These are phyloP conservation scores for Microplitis mediator DNA, from an alignment of 1,140 invertebrate species.

Conservation along the genomic window DNA sequence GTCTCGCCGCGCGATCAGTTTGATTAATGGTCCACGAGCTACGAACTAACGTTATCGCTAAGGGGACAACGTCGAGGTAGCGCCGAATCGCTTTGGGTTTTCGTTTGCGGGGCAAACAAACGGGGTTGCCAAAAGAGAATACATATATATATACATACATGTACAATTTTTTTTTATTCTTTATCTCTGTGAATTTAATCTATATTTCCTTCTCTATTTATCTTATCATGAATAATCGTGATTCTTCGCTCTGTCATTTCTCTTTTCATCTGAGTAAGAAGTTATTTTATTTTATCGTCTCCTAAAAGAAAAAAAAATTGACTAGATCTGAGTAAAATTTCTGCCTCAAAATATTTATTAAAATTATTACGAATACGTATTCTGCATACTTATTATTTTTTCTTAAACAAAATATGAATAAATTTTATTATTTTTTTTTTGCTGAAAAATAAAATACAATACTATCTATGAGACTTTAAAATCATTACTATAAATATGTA, in stretches of 20 bases:
- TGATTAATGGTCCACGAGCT: constrained; percentile 39
- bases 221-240: constrained; percentile 46
- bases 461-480: too few species aligned
- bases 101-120: constrained; percentile 44
- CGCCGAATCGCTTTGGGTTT: constrained; percentile 34
- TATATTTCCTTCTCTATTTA: constrained; percentile 9
- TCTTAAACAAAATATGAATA: too few species aligned
- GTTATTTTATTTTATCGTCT: neutral
- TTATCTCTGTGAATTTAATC: neutral
- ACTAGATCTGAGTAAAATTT: too few species aligned
- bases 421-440: too few species aligned
- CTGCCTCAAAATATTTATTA: too few species aligned
- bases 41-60: constrained; percentile 44
- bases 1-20: constrained; percentile 33
- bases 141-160: neutral
- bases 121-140: constrained; percentile 30
- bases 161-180: neutral
- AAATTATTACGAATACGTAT: too few species aligned
- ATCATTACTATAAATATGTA: too few species aligned
- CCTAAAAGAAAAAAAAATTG: too few species aligned
- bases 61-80: constrained; percentile 31
- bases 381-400: too few species aligned
- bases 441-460: too few species aligned
- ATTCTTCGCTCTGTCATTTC: constrained; percentile 30
- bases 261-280: neutral